A percentile compares a stretch with the other conserved stretches of the same genome.
Evolutionary conservation across 2,797 vertebrate species (phyloP).

Genomic region (Anabacerthia variegaticeps): DNA sequence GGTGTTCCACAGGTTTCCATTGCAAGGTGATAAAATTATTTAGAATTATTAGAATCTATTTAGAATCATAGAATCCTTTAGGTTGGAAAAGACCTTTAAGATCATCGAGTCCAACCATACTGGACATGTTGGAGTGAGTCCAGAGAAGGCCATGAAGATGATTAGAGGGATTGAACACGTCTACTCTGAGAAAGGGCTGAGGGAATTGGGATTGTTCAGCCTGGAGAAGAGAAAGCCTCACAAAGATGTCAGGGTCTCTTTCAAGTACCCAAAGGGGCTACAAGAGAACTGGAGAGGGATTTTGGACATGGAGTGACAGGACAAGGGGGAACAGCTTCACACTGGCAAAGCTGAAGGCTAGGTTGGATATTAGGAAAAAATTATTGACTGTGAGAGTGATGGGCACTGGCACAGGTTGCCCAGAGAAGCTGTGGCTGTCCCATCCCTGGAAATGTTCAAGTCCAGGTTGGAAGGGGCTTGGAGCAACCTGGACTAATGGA

Average conservation of each 20-base stretch:
- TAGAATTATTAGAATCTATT: too few species aligned
- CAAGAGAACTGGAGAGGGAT: neutral
- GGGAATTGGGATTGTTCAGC: neutral
- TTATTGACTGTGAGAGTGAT: neutral
- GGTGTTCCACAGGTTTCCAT: neutral
- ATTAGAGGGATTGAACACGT: neutral
- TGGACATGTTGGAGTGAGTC: neutral
- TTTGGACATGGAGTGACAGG: neutral
- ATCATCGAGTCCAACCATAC: neutral
- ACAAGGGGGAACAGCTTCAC: rapidly evolving
- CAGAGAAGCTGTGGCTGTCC: neutral
- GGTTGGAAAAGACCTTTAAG: neutral
- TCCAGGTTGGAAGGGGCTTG: rapidly evolving
- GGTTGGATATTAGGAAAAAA: neutral
- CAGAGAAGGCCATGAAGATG: neutral
- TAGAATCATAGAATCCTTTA: neutral
- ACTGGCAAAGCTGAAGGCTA: neutral
- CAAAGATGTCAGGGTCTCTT: neutral
- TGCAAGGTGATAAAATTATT: neutral
- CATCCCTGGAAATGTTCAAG: neutral
- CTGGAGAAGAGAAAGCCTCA: neutral
- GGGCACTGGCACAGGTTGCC: rapidly evolving
- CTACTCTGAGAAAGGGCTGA: rapidly evolving
- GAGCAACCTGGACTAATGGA: neutral
- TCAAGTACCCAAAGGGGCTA: neutral